phyloP scores from a whole-genome alignment of 1,140 invertebrate genomes.

The Drosophila willistoni region DNA sequence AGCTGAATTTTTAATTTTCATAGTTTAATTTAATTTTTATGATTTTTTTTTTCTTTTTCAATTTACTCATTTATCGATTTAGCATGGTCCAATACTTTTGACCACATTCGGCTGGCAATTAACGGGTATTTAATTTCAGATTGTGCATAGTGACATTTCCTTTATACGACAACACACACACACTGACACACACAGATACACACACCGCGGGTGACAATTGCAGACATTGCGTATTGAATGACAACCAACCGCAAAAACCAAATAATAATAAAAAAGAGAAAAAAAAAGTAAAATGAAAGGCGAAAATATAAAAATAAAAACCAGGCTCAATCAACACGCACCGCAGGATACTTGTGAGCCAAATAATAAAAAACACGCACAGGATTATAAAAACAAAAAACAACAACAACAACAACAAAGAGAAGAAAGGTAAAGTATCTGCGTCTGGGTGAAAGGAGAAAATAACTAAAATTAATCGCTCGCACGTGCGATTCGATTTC shows the following conservation, averaged over 20 bases:
- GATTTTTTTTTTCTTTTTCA: background rate
- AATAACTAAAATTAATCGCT: constrained; percentile 60
- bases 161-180: constrained; percentile 2
- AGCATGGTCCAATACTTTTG: constrained; percentile 6
- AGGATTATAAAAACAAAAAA: constrained; percentile 49
- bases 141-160: constrained; percentile 15
- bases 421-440: constrained; percentile 16
- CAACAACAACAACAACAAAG: constrained; percentile 29
- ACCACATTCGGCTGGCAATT: constrained; percentile 64
- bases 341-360: constrained; percentile 55
- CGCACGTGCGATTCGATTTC: constrained; percentile 54
- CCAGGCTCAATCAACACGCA: constrained; percentile 61
- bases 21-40: background rate
- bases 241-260: constrained; percentile 55
- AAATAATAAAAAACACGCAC: constrained; percentile 46
- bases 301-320: constrained; percentile 35
- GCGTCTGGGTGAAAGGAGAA: constrained; percentile 20
- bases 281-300: constrained; percentile 35
- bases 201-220: constrained; percentile 63
- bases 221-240: constrained; percentile 58
- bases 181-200: constrained; percentile 4
- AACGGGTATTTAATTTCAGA: constrained; percentile 60
- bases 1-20: background rate
- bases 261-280: constrained; percentile 35
- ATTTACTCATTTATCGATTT: constrained; percentile 13